A percentile compares a stretch with the other conserved stretches of the same genome.
Conservation (phyloP, 2,113 vertebrate genomes). For the Pipa parva region DNA sequence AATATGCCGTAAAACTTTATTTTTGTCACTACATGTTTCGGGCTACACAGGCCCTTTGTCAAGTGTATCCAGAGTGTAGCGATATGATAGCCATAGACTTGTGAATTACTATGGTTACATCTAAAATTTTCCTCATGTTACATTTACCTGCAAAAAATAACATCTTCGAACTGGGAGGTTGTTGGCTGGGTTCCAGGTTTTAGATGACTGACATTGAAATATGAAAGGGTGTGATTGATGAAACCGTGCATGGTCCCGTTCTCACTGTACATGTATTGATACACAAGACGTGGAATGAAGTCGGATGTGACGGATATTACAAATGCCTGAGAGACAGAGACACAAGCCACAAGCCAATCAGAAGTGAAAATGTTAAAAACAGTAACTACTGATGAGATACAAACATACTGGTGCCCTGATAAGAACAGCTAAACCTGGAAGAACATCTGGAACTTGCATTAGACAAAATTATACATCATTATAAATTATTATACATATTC, state of each 20-base stretch:
- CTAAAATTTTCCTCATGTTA: neutral
- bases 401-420: neutral
- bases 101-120: no score
- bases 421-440: no score
- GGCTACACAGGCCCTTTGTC: no score
- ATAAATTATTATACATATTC: no score
- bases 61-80: no score
- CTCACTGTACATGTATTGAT: slow-evolving; percentile 86
- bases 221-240: slow-evolving; percentile 90
- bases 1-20: no score
- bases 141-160: slow-evolving; percentile 90
- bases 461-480: no score
- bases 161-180: slow-evolving; percentile 72
- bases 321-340: slow-evolving; percentile 74
- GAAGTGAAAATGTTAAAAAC: neutral
- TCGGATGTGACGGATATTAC: slow-evolving; percentile 96
- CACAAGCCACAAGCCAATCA: no score
- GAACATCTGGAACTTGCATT: no score
- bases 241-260: slow-evolving; percentile 91
- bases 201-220: slow-evolving; percentile 91
- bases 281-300: slow-evolving; percentile 92
- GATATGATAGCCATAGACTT: no score
- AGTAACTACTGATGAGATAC: neutral
- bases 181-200: slow-evolving; percentile 78
- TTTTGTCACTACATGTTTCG: no score